A percentile compares a stretch with the other conserved stretches of the same genome.
These are phyloP conservation scores for Nibea coibor DNA, from an alignment of 2,113 vertebrate genomes.

Conservation along the genomic window DNA sequence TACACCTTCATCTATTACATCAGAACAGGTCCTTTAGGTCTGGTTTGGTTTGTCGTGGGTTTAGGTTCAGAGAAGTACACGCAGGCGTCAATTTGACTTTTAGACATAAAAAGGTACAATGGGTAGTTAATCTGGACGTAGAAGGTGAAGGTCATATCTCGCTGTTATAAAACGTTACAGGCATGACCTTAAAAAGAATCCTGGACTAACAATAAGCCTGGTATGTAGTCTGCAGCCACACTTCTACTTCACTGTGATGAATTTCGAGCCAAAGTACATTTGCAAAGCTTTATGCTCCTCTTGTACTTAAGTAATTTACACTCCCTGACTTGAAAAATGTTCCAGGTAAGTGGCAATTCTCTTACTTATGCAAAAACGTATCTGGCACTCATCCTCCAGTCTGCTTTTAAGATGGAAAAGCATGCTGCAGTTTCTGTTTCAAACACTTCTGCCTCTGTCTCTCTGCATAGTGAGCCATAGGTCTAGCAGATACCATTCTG, in stretches of 20 bases:
- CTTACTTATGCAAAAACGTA: slow-evolving; percentile 67
- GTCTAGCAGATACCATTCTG: slow-evolving; percentile 46
- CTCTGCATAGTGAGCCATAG: slow-evolving; percentile 42
- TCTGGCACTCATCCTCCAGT: slow-evolving; percentile 56
- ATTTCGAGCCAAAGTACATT: slow-evolving; percentile 56
- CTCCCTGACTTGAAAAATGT: slow-evolving; percentile 54
- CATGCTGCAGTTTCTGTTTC: slow-evolving; percentile 41
- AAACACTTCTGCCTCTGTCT: slow-evolving; percentile 30
- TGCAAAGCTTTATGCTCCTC: slow-evolving; percentile 43
- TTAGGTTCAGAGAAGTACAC: not conserved
- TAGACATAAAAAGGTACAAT: not conserved
- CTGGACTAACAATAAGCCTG: not conserved
- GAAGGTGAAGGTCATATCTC: slow-evolving; percentile 12
- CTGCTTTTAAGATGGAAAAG: slow-evolving; percentile 50
- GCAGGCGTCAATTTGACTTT: not conserved
- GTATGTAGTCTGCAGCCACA: slow-evolving; percentile 21
- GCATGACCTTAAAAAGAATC: slow-evolving; percentile 34
- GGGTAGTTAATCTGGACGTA: not conserved
- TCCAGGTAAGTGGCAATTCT: slow-evolving; percentile 59
- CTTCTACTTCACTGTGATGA: slow-evolving; percentile 23
- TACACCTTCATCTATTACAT: slow-evolving; percentile 56
- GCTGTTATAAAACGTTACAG: slow-evolving; percentile 5
- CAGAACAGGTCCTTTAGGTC: slow-evolving; percentile 37
- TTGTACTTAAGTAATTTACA: slow-evolving; percentile 62
- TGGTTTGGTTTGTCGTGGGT: slow-evolving; percentile 6